Percentiles rank a stretch among this genome's conserved stretches.
phyloP scores from a whole-genome alignment of 2,113 vertebrate species.

The Saimiri boliviensis region DNA sequence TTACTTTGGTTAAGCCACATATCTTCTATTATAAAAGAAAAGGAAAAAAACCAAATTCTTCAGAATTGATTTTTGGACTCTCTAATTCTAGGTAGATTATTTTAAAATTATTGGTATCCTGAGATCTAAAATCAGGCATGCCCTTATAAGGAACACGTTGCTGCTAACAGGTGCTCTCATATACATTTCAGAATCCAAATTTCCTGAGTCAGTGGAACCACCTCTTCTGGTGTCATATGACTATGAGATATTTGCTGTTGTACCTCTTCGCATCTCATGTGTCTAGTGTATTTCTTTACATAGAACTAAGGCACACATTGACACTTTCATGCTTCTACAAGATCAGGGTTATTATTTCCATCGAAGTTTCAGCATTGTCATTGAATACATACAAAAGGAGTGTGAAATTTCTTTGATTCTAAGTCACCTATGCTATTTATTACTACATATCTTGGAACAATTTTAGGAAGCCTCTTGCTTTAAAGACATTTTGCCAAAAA shows the following conservation, averaged over 20 bases:
- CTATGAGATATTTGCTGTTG: neutral
- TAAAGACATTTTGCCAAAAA: neutral
- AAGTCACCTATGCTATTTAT: neutral
- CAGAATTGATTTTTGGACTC: neutral
- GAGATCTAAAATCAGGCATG: neutral
- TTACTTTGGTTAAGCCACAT: neutral
- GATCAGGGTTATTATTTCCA: neutral
- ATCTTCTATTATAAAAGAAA: neutral
- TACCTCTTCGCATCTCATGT: neutral
- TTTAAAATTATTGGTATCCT: neutral
- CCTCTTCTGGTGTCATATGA: rapidly evolving
- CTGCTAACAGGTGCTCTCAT: neutral
- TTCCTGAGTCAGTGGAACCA: neutral
- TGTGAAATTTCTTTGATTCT: neutral
- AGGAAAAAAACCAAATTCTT: neutral
- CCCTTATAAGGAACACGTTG: neutral
- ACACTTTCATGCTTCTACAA: neutral
- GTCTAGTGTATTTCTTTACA: neutral
- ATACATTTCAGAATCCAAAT: neutral
- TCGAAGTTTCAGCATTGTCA: neutral
- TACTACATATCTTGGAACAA: neutral
- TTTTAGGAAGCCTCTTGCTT: neutral
- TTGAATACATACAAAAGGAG: neutral
- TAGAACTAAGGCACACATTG: neutral
- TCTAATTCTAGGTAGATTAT: neutral